A percentile compares a stretch with the other conserved stretches of the same genome.
phyloP scores from a whole-genome alignment of 2,888 invertebrate genomes.

The Peribatodes rhomboidaria region DNA sequence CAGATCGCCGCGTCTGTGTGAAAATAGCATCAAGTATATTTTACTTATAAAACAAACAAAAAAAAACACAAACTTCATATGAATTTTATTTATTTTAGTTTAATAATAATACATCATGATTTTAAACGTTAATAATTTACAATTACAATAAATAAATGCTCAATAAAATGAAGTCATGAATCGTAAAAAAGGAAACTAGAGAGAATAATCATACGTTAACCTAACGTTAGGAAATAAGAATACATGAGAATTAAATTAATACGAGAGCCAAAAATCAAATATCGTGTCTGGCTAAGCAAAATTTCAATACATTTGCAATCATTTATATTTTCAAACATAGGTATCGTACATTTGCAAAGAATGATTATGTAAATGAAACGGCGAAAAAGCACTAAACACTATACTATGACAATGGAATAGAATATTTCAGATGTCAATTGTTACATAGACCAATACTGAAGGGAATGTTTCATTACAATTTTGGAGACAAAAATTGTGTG shows the following conservation, averaged over 20 bases:
- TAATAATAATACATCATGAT: slow-evolving; percentile 80
- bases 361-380: neutral
- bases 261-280: slow-evolving; percentile 6
- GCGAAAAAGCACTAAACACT: slow-evolving; percentile 9
- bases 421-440: slow-evolving; percentile 41
- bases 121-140: slow-evolving; percentile 80
- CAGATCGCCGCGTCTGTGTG: too few species aligned
- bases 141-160: slow-evolving; percentile 83
- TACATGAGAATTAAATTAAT: slow-evolving; percentile 31
- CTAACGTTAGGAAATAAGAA: slow-evolving; percentile 8
- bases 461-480: slow-evolving; percentile 71
- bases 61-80: slow-evolving; percentile 58
- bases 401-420: slow-evolving; percentile 34
- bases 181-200: slow-evolving; percentile 40
- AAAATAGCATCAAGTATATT: too few species aligned
- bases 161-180: slow-evolving; percentile 69
- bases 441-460: slow-evolving; percentile 70
- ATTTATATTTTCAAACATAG: neutral
- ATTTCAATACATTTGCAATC: neutral
- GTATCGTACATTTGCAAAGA: too few species aligned
- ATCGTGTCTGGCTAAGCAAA: neutral
- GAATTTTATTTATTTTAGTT: slow-evolving; percentile 73
- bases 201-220: slow-evolving; percentile 35
- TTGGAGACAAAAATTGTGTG: too few species aligned
- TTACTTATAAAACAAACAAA: neutral